Conservation (phyloP, 2,113 vertebrate species). For the Thamnophis sirtalis region DNA sequence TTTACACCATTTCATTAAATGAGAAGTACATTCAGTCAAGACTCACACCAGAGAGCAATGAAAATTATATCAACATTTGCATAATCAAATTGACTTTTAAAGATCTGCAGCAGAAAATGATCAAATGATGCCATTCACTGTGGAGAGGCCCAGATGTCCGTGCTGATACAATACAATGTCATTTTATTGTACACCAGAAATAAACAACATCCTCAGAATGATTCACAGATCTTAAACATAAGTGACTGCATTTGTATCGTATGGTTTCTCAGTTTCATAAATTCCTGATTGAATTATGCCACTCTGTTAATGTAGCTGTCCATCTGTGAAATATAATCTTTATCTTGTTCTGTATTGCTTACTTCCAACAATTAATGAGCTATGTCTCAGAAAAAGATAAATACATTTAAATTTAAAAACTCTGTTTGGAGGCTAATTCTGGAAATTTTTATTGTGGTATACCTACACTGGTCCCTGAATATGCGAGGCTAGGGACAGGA, state of each 20-base stretch:
- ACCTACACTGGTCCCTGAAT: constrained; percentile 43
- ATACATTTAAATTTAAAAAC: background rate
- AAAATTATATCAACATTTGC: constrained; percentile 50
- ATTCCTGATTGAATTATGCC: constrained; percentile 22
- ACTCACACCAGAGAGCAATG: constrained; percentile 24
- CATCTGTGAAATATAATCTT: constrained; percentile 31
- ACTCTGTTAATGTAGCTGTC: constrained; percentile 22
- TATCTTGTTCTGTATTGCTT: background rate
- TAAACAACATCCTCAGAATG: background rate
- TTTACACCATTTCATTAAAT: constrained; percentile 27
- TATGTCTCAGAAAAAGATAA: background rate
- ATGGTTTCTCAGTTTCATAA: constrained; percentile 22
- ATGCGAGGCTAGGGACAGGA: constrained; percentile 22
- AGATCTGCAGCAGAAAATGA: constrained; percentile 49
- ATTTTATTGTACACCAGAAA: background rate
- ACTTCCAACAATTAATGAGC: constrained; percentile 9
- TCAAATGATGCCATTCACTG: constrained; percentile 39
- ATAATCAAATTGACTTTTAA: constrained; percentile 61
- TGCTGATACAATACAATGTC: constrained; percentile 16
- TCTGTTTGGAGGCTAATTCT: background rate
- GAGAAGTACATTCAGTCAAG: background rate
- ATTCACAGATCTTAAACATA: constrained; percentile 39
- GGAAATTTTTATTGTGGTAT: constrained; percentile 3
- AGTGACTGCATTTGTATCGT: constrained; percentile 28
- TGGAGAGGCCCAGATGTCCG: constrained; percentile 42